Base-by-base conservation (phyloP, 2,797 vertebrate genomes). In the Tarsius wallacei region DNA sequence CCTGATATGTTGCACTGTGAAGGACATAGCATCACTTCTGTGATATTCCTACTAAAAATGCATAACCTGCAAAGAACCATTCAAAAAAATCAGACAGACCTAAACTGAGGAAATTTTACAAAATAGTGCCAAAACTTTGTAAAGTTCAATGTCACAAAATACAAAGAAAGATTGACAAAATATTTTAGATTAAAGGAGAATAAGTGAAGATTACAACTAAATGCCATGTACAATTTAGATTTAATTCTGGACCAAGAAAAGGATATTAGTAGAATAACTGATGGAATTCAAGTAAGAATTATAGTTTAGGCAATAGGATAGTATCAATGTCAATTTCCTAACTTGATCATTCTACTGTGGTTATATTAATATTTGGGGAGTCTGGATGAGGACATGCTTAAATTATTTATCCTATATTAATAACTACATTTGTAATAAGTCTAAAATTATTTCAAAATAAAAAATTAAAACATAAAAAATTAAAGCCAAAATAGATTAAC, bases 401-500 rank as follows among this genome's bases (percentile, higher is more conserved):
- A 96, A 85, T 59, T 55, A 77, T 85, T 81, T 74, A 74, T 66
- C 68, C 28, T 77, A 88, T 57, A 70, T 53, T 63, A 90, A 1
- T 57, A 70, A 57, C 12, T 77, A 42, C 42, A 42, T 42, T 68
- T 82, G 89, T 80, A 68, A 28, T 61, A 78, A 83, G 51, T 47
- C 59, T 76, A 24, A 90, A 80, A 80, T 47, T 81, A 87, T 55
- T 87, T 82, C 7, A 53, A 96, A 92, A 77, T 66, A 88, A 88
- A 96, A 91, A 92, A 77, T 66, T 93, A 88, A 96, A 91, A 66
- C 16, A 84, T 49, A 47, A 84, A 81, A 77, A 47, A 71, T 5
- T 66, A 77, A 73, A 96, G 55, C 16, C 51, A 28, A 82, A 90
- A 84, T 53, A 68, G 19, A 57, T 14, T 1, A 91, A 33, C 57